phyloP scores from a whole-genome alignment of 2,888 invertebrate species.

The Synanthedon myopaeformis region DNA sequence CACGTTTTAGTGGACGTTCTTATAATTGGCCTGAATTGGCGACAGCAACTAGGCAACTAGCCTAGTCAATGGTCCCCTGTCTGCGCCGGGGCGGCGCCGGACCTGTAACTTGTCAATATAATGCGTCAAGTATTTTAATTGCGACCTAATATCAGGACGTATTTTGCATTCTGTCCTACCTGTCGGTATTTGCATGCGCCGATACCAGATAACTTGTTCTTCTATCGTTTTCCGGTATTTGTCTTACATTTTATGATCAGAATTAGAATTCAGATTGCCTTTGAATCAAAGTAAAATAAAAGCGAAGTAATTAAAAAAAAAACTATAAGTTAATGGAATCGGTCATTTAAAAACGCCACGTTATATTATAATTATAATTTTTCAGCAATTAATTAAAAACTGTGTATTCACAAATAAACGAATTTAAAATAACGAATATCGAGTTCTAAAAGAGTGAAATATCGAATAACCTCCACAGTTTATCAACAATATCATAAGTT shows the following conservation, averaged over 20 bases:
- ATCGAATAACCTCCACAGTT: too few relatives aligned
- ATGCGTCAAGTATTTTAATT: slow-evolving; percentile 26
- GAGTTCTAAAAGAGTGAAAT: too few relatives aligned
- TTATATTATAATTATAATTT: too few relatives aligned
- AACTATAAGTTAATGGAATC: too few relatives aligned
- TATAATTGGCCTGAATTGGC: slow-evolving; percentile 7
- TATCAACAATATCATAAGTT: too few relatives aligned
- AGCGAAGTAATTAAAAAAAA: too few relatives aligned
- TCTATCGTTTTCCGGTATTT: background rate
- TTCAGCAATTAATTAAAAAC: too few relatives aligned
- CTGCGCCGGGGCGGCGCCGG: slow-evolving; percentile 17
- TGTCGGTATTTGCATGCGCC: background rate
- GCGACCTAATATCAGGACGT: slow-evolving; percentile 12
- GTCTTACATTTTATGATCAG: background rate
- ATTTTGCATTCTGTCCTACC: slow-evolving; percentile 1
- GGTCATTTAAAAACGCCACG: too few relatives aligned
- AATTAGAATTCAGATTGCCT: background rate
- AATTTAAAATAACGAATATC: too few relatives aligned
- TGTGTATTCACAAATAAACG: too few relatives aligned
- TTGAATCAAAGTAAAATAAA: background rate
- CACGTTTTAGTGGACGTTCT: slow-evolving; percentile 2
- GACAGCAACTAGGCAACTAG: slow-evolving; percentile 7
- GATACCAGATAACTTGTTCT: background rate
- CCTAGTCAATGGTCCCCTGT: slow-evolving; percentile 10
- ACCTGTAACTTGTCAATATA: slow-evolving; percentile 11